Evolutionary conservation across 2,797 vertebrate genomes (phyloP), one percentile per base, ranked within the genome.

Genomic region (Periparus ater): DNA sequence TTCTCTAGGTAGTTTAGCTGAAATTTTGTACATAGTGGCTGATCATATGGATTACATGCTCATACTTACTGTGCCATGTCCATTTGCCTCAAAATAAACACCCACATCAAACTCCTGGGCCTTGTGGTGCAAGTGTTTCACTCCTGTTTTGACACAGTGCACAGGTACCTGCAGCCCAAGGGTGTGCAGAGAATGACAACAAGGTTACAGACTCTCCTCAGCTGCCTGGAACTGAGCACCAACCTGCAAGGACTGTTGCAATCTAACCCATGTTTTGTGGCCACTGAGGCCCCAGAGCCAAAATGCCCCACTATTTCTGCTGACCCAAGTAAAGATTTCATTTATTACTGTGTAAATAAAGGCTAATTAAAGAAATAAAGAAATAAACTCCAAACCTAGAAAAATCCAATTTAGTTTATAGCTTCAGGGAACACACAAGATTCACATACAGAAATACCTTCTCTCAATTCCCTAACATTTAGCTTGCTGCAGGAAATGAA

Each of bases 1-100:
- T 72, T 38, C 27, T 61, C n/a, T 23, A 51, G 16, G 6, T 68
- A 61, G 71, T 63, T n/a, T 63, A 58, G 26, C 12, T 47, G 15
- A 34, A n/a, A 5, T 30, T 57, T 19, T 86, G 18, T 57, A 53
- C 3, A 0, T 1, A 30, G 1, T 25, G 13, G 18, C 16, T 55
- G 48, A 40, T 15, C 11, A 22, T 10, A 42, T 0, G 3, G 9
- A 29, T 25, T 40, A 48, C 32, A 21, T 27, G 40, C 36, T 66
- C 5, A 14, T 93, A 98, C 99, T 99, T 97, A 99, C 99, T 27
- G 99, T 99, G 89, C 99, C 99, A 2, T 99, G 99, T 45, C 99
- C 99, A 1, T 99, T 99, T 84, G 99, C 99, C 96, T 99, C 99
- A 95, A 99, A 99, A 97, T 99, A 99, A 95, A 99, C 98, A 8